These are phyloP conservation scores for Pangasius larnaudii DNA, from an alignment of 2,797 vertebrate genomes.

Conservation along the genomic window DNA sequence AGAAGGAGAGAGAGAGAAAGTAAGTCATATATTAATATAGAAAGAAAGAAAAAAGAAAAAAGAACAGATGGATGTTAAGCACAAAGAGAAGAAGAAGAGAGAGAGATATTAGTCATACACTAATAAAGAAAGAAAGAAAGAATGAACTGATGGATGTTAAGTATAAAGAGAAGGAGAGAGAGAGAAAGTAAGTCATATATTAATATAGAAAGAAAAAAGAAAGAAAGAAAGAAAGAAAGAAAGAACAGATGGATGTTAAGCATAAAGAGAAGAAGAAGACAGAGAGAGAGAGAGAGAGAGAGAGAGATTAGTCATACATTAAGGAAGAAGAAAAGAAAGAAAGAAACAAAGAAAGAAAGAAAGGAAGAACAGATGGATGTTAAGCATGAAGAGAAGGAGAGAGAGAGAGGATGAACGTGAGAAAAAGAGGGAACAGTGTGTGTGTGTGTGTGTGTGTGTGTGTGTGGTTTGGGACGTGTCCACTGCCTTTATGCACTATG, in stretches of 20 bases:
- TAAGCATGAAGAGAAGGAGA: neutral
- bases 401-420: neutral
- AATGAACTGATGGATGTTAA: too few species aligned
- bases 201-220: neutral
- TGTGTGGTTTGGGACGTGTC: constrained; percentile 26
- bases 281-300: neutral
- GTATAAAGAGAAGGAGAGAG: neutral
- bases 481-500: neutral
- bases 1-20: neutral
- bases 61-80: too few species aligned
- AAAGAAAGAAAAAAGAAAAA: neutral
- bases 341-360: too few species aligned
- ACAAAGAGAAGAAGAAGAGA: neutral
- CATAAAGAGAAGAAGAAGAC: neutral
- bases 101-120: too few species aligned
- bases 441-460: constrained; percentile 14
- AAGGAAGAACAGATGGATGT: too few species aligned
- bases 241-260: too few species aligned
- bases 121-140: too few species aligned
- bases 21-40: too few species aligned
- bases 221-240: neutral
- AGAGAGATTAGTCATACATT: too few species aligned
- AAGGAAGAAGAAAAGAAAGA: neutral
- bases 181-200: neutral
- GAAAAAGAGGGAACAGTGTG: neutral